Conservation (phyloP, 2,797 vertebrate genomes). For the Lagocephalus sceleratus region DNA sequence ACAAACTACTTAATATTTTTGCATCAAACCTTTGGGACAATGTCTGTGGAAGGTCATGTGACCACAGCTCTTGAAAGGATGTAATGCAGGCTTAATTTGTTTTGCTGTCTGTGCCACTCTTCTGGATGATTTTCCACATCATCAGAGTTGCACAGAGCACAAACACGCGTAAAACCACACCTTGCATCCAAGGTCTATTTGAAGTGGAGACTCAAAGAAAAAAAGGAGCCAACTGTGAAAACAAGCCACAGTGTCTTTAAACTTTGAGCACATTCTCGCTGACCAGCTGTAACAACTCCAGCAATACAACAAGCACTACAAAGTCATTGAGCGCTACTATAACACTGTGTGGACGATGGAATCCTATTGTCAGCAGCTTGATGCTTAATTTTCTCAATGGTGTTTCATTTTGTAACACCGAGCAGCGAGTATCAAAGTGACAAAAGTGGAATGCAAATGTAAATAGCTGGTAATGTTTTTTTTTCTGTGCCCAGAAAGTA, state of each 20-base stretch:
- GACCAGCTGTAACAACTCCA: constrained; percentile 89
- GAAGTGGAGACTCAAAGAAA: constrained; percentile 79
- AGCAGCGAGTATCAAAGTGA: constrained; percentile 36
- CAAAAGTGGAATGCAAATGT: constrained; percentile 39
- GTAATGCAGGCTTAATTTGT: too few relatives aligned
- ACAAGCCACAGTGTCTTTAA: constrained; percentile 90
- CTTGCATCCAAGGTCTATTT: constrained; percentile 71
- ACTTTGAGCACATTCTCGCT: constrained; percentile 84
- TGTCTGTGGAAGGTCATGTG: constrained; percentile 15
- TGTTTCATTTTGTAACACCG: constrained; percentile 41
- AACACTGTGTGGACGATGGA: constrained; percentile 42
- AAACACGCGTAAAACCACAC: constrained; percentile 57
- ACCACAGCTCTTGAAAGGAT: constrained; percentile 1
- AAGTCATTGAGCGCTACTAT: constrained; percentile 58
- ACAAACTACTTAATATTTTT: constrained; percentile 63
- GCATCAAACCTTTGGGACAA: constrained; percentile 35
- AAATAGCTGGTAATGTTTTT: constrained; percentile 54
- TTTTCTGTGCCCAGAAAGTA: constrained; percentile 40
- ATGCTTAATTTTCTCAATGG: constrained; percentile 48
- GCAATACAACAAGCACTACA: constrained; percentile 70
- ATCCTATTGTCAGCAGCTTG: constrained; percentile 49
- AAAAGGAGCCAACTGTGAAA: constrained; percentile 90
- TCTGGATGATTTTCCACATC: neutral
- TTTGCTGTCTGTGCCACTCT: neutral
- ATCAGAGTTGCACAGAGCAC: neutral